These are phyloP conservation scores for Idaea biselata DNA, from an alignment of 2,888 invertebrate genomes.

Conservation along the genomic window DNA sequence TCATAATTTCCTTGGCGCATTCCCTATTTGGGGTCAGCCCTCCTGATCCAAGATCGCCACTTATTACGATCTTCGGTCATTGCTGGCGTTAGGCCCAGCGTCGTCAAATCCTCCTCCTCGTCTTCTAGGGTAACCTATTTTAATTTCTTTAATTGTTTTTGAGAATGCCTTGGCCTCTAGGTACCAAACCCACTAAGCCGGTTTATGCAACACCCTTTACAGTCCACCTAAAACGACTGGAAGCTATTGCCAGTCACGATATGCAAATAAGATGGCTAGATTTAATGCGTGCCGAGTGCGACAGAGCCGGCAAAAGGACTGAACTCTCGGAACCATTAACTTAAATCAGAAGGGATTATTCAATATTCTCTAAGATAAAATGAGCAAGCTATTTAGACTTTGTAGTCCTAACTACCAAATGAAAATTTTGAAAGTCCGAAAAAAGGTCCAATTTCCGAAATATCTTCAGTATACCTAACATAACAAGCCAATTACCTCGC, in stretches of 20 bases:
- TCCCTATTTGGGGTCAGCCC: no score
- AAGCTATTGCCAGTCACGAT: conserved; percentile 40
- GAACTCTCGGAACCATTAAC: neutral
- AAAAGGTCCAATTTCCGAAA: no score
- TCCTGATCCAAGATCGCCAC: no score
- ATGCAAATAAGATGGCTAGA: conserved; percentile 38
- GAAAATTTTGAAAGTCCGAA: no score
- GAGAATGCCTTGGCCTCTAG: neutral
- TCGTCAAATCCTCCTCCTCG: no score
- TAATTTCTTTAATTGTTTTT: no score
- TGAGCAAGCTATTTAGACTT: neutral
- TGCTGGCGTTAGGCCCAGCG: no score
- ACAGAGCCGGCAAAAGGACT: conserved; percentile 20
- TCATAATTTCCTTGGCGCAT: no score
- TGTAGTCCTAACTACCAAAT: neutral
- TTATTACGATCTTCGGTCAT: no score
- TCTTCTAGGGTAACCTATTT: no score
- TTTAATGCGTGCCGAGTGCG: conserved; percentile 32
- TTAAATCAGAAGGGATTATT: neutral
- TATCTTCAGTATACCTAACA: no score
- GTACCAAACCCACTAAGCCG: neutral
- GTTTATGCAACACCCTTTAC: conserved; percentile 9
- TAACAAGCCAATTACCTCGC: no score
- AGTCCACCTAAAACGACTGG: conserved; percentile 29
- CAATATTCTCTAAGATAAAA: neutral